Percentiles rank a stretch among this genome's conserved stretches.
These are phyloP conservation scores for Elaphurus davidianus DNA, from an alignment of 2,113 vertebrate genomes.

Conservation along the genomic window DNA sequence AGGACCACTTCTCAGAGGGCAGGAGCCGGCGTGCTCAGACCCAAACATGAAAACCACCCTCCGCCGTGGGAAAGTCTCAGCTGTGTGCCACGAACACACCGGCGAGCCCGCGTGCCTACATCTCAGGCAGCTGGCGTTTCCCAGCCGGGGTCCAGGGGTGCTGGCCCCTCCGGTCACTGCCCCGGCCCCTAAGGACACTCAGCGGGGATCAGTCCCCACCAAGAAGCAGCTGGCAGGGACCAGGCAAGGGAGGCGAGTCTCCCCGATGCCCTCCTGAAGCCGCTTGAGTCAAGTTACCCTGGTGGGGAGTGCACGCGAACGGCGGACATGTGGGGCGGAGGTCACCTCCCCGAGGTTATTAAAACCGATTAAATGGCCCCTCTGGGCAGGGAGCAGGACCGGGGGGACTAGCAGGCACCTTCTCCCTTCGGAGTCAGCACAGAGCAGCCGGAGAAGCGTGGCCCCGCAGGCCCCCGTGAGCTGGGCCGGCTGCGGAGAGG, in stretches of 20 bases:
- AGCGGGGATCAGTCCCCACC: background rate
- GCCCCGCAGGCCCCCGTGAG: fast-evolving
- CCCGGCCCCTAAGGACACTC: background rate
- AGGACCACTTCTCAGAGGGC: background rate
- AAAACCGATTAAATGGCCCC: background rate
- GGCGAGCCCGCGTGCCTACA: background rate
- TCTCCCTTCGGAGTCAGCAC: background rate
- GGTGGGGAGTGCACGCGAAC: fast-evolving
- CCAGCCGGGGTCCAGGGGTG: background rate
- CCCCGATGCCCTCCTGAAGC: background rate
- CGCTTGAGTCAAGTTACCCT: background rate
- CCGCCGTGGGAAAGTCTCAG: background rate
- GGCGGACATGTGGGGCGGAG: fast-evolving
- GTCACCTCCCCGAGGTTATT: background rate
- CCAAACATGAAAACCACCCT: background rate
- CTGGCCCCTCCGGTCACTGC: background rate
- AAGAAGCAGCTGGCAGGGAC: background rate
- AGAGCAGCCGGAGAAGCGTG: background rate
- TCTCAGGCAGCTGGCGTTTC: background rate
- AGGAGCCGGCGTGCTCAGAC: fast-evolving
- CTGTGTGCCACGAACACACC: background rate
- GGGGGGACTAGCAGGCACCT: background rate
- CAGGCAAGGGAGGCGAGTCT: background rate
- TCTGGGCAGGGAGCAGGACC: background rate
- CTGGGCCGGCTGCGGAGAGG: background rate